Base-by-base conservation (phyloP, 2,888 invertebrate species). In the Belgica antarctica region DNA sequence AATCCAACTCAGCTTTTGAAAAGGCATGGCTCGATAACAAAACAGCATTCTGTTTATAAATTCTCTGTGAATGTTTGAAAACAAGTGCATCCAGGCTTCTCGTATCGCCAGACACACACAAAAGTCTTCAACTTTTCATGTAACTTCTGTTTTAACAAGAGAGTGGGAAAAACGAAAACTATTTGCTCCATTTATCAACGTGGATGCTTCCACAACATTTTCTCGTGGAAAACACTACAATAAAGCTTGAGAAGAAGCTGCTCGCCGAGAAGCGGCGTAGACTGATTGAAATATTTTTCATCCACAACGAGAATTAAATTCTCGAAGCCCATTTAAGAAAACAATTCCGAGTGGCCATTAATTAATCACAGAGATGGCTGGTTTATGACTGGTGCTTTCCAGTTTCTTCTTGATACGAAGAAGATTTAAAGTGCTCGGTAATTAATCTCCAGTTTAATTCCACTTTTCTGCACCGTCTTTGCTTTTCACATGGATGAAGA, bases 201-300 rank as follows among this genome's bases (percentile, higher is more conserved):
- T 10, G 41, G 15, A 41, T 41, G 41, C 41, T 41, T 41, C 41
- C 15, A 15, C n/a, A n/a, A n/a, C n/a, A n/a, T n/a, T n/a, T n/a
- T n/a, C n/a, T n/a, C n/a, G n/a, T n/a, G n/a, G n/a, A n/a, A n/a
- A n/a, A n/a, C n/a, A n/a, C n/a, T n/a, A n/a, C n/a, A n/a, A n/a
- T n/a, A n/a, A n/a, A n/a, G n/a, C n/a, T n/a, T n/a, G n/a, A n/a
- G n/a, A n/a, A n/a, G n/a, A n/a, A n/a, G n/a, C n/a, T n/a, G n/a
- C n/a, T n/a, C n/a, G n/a, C n/a, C 22, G 52, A 52, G 19, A 52
- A 52, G n/a, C n/a, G n/a, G n/a, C n/a, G n/a, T n/a, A n/a, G n/a
- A n/a, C n/a, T 19, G 19, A 22, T 52, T 52, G 52, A 52, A 52
- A 52, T 22, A 52, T 52, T 12, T 52, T 52, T 52, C n/a, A 52